Conservation (phyloP, 2,888 invertebrate species). For the Pseudoips prasinana region DNA sequence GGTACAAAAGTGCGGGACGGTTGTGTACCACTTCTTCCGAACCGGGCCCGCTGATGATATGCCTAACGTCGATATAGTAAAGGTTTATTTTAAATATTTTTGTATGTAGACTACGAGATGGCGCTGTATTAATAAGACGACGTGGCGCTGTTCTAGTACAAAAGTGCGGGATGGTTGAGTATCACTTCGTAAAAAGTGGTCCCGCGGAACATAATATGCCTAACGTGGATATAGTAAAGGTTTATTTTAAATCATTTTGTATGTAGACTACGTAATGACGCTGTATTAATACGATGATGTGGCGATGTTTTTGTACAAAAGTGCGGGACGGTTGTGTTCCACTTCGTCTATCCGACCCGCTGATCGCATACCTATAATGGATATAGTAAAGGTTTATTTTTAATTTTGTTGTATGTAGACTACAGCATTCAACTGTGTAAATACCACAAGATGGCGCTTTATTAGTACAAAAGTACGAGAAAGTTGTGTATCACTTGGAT, state of each 20-base stretch:
- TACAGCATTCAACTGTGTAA: no score
- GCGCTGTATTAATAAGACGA: no score
- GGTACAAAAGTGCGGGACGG: constrained; percentile 73
- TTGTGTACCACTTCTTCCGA: constrained; percentile 78
- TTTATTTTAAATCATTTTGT: constrained; percentile 22
- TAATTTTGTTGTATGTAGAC: no score
- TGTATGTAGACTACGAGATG: neutral
- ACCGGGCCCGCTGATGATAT: constrained; percentile 79
- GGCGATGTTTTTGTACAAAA: no score
- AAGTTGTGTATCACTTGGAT: constrained; percentile 70
- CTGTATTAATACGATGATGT: no score
- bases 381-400: no score
- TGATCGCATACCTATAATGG: no score
- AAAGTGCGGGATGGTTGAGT: constrained; percentile 73
- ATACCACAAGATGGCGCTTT: constrained; percentile 83
- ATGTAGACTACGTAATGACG: no score
- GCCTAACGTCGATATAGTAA: constrained; percentile 62
- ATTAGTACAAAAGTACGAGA: constrained; percentile 76
- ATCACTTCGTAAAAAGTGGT: constrained; percentile 77
- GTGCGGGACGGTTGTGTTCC: no score
- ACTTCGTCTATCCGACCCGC: constrained; percentile 80
- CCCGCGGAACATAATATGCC: constrained; percentile 80
- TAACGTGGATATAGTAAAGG: constrained; percentile 68
- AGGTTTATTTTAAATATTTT: constrained; percentile 55
- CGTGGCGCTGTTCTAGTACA: constrained; percentile 81